These are phyloP conservation scores for Ophion ventricosus DNA, from an alignment of 2,888 invertebrate genomes.

Conservation along the genomic window DNA sequence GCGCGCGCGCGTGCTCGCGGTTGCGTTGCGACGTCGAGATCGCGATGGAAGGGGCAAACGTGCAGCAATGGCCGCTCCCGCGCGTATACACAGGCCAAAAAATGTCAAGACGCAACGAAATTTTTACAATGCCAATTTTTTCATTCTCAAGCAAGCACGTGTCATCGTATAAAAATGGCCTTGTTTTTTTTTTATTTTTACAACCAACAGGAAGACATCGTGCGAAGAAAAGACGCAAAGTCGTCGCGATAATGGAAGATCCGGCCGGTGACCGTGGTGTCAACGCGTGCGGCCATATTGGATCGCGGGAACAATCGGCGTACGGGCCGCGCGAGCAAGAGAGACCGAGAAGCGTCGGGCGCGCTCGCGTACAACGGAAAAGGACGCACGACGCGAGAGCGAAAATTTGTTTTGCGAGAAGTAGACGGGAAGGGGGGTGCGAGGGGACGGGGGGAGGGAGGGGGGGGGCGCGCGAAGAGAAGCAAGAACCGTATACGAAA, in stretches of 20 bases:
- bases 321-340: slow-evolving; percentile 51
- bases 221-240: not conserved
- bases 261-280: slow-evolving; percentile 82
- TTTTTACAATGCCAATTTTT: slow-evolving; percentile 40
- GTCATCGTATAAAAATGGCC: not conserved
- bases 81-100: slow-evolving; percentile 80
- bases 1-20: slow-evolving; percentile 48
- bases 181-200: not conserved
- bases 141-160: not conserved
- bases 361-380: slow-evolving; percentile 43
- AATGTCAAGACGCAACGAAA: slow-evolving; percentile 73
- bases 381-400: slow-evolving; percentile 64
- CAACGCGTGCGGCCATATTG: slow-evolving; percentile 84
- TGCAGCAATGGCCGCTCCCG: slow-evolving; percentile 82
- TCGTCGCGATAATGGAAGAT: slow-evolving; percentile 20
- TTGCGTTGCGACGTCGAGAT: slow-evolving; percentile 8
- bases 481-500: slow-evolving; percentile 51
- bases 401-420: slow-evolving; percentile 25
- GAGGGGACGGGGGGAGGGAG: not conserved
- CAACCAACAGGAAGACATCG: not conserved
- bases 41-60: slow-evolving; percentile 54
- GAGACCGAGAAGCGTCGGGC: slow-evolving; percentile 19
- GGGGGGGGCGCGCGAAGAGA: not conserved
- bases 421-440: no score
- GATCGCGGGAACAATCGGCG: slow-evolving; percentile 77